These are phyloP conservation scores for Nycticorax nycticorax DNA, from an alignment of 2,113 vertebrate species.

Conservation along the genomic window DNA sequence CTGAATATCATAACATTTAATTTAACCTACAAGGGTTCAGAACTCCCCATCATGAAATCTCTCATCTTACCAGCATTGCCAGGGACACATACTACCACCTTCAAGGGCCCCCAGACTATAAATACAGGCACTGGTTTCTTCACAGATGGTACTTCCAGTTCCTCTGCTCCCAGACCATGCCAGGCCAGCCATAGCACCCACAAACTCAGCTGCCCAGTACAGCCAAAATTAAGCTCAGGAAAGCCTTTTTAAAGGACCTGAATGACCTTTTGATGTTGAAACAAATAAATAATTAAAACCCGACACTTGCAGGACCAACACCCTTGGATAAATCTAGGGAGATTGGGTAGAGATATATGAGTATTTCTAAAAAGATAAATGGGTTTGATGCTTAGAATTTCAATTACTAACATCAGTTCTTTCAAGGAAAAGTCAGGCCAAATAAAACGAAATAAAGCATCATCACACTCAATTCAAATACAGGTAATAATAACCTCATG, in stretches of 20 bases:
- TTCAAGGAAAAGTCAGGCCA: not conserved
- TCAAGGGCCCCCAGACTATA: not conserved
- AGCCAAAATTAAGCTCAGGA: not conserved
- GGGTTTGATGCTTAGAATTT: conserved; percentile 16
- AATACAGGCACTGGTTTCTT: not conserved
- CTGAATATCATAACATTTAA: not conserved
- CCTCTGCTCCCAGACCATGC: not conserved
- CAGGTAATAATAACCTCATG: not conserved
- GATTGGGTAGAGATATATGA: not conserved
- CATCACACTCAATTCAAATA: not conserved
- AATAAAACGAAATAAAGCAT: not conserved
- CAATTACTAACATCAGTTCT: not conserved
- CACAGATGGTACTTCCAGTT: not conserved
- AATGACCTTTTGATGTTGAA: conserved; percentile 6
- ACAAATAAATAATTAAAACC: not conserved
- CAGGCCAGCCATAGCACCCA: not conserved
- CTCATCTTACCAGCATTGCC: not conserved
- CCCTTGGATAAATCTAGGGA: not conserved
- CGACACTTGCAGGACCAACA: not conserved
- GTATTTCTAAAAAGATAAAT: not conserved
- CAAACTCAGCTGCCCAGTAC: not conserved
- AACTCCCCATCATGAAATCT: not conserved
- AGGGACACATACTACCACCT: not conserved
- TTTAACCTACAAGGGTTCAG: not conserved
- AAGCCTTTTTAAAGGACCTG: not conserved